Evolutionary conservation across 2,797 vertebrate species (phyloP).

Genomic region (Xyrichtys novacula): DNA sequence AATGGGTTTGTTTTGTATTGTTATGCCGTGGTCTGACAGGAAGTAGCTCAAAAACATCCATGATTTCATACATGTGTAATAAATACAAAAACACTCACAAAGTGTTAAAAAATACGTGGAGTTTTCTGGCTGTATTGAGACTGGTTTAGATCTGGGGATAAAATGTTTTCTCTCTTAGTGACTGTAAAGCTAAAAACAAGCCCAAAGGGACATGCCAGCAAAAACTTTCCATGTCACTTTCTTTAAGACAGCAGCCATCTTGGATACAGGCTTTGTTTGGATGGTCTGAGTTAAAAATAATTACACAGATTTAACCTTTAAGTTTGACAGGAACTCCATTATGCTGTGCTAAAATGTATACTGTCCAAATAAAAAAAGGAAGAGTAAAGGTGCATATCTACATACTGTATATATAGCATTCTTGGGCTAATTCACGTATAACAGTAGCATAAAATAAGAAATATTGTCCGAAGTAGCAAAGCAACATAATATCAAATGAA

Average conservation of each 20-base stretch:
- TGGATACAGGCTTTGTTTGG: constrained; percentile 31
- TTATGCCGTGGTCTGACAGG: constrained; percentile 18
- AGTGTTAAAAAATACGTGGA: constrained; percentile 34
- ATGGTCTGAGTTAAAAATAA: constrained; percentile 41
- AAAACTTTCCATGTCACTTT: constrained; percentile 66
- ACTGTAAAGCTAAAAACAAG: constrained; percentile 41
- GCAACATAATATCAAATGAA: constrained; percentile 85
- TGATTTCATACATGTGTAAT: constrained; percentile 62
- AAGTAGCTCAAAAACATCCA: constrained; percentile 44
- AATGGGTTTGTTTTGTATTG: constrained; percentile 30
- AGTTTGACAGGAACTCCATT: constrained; percentile 27
- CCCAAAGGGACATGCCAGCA: constrained; percentile 40
- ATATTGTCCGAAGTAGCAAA: constrained; percentile 85
- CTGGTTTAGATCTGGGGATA: constrained; percentile 18
- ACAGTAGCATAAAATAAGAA: constrained; percentile 74
- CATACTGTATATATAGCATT: constrained; percentile 90
- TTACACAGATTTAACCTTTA: constrained; percentile 17
- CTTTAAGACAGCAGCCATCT: constrained; percentile 53
- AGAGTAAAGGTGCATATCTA: constrained; percentile 90
- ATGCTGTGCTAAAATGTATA: constrained; percentile 52
- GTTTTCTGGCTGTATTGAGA: constrained; percentile 39
- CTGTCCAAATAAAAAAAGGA: constrained; percentile 61
- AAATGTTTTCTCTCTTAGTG: constrained; percentile 10
- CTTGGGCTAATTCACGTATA: constrained; percentile 93
- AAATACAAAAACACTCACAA: constrained; percentile 61